Evolutionary conservation across 2,888 invertebrate species (phyloP).

Genomic region (Xiphydria camelus): DNA sequence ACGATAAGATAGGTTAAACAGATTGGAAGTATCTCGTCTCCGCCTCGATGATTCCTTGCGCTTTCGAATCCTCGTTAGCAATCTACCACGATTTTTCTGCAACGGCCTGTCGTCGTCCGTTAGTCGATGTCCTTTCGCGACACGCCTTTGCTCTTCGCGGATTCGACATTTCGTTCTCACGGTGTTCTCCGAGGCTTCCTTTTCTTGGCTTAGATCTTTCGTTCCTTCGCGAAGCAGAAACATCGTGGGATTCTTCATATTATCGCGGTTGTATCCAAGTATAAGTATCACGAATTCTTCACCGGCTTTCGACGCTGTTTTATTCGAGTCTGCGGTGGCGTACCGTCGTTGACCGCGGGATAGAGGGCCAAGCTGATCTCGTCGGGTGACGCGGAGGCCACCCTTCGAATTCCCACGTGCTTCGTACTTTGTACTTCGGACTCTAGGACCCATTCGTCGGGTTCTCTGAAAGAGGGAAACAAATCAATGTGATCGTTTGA

Average conservation of each 20-base stretch:
- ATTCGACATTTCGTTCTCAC: background rate
- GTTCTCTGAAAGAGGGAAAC: conserved; percentile 65
- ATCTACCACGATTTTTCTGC: background rate
- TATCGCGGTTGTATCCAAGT: background rate
- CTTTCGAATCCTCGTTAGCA: too few relatives aligned
- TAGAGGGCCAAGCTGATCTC: conserved; percentile 44
- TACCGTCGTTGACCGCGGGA: conserved; percentile 42
- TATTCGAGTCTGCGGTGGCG: conserved; percentile 34
- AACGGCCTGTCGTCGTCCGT: too few relatives aligned
- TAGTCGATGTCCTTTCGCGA: too few relatives aligned
- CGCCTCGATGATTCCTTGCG: too few relatives aligned
- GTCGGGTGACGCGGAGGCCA: conserved; percentile 37
- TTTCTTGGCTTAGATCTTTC: background rate
- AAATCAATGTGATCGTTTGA: too few relatives aligned
- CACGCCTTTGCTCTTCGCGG: background rate
- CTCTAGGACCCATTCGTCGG: conserved; percentile 85
- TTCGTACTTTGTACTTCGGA: conserved; percentile 56
- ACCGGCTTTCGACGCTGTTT: conserved; percentile 53
- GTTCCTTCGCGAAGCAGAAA: background rate
- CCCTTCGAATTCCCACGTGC: conserved; percentile 47
- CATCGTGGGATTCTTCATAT: conserved; percentile 2
- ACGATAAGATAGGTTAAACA: conserved; percentile 34
- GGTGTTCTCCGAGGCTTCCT: background rate
- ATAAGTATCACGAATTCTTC: conserved; percentile 49
- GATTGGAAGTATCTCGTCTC: conserved; percentile 31